phyloP scores from a whole-genome alignment of 2,888 invertebrate genomes.

The Meloe dianella region DNA sequence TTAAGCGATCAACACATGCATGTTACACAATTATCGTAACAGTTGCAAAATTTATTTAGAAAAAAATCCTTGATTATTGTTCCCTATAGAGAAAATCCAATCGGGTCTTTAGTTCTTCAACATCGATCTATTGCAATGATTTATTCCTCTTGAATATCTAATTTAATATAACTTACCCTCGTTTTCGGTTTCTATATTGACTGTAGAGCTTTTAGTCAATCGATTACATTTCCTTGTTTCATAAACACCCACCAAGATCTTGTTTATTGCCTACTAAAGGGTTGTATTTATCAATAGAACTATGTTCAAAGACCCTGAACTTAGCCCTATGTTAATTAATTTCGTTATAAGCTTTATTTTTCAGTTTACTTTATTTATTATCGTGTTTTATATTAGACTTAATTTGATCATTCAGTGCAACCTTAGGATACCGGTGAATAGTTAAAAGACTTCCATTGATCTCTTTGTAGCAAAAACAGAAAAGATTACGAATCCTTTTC shows the following conservation, averaged over 20 bases:
- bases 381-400: neutral
- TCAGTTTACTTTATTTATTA: neutral
- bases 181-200: neutral
- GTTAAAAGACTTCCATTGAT: slow-evolving; percentile 1
- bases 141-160: neutral
- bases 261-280: neutral
- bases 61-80: neutral
- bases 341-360: neutral
- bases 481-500: neutral
- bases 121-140: neutral
- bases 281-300: neutral
- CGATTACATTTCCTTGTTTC: neutral
- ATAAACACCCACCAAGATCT: neutral
- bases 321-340: neutral
- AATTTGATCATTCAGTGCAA: neutral
- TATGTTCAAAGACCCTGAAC: neutral
- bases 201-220: neutral
- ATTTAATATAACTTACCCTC: neutral
- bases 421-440: neutral
- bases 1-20: neutral
- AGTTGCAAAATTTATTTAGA: neutral
- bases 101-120: neutral
- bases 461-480: neutral
- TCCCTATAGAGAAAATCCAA: neutral
- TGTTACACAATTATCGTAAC: neutral